Conservation (phyloP, 2,888 invertebrate genomes). For the Ferdinandea cuprea region DNA sequence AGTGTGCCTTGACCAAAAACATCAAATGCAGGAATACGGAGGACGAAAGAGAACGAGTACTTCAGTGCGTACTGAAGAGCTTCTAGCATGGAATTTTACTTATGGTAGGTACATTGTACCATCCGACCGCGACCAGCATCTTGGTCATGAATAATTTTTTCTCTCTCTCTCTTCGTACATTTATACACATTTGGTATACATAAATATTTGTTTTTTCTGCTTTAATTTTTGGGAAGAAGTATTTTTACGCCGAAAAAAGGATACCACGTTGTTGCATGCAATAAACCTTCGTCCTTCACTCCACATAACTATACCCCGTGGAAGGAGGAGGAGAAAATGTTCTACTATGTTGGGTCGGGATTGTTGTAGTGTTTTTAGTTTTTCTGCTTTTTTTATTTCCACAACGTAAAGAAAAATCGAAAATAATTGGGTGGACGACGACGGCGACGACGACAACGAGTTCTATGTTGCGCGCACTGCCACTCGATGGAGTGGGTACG, state of each 20-base stretch:
- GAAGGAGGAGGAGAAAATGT: slow-evolving; percentile 59
- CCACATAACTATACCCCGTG: slow-evolving; percentile 14
- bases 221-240: slow-evolving; percentile 53
- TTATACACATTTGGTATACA: not conserved
- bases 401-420: slow-evolving; percentile 72
- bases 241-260: slow-evolving; percentile 60
- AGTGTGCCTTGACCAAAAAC: slow-evolving; percentile 61
- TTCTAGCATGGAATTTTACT: slow-evolving; percentile 37
- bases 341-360: slow-evolving; percentile 43
- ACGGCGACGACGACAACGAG: slow-evolving; percentile 74
- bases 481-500: slow-evolving; percentile 54
- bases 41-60: slow-evolving; percentile 52
- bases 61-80: slow-evolving; percentile 53
- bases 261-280: slow-evolving; percentile 60
- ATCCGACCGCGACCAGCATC: slow-evolving; percentile 26
- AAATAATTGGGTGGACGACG: slow-evolving; percentile 75
- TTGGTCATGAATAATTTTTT: slow-evolving; percentile 51
- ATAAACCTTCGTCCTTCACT: slow-evolving; percentile 1
- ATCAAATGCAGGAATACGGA: slow-evolving; percentile 53
- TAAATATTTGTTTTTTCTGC: slow-evolving; percentile 25
- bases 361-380: slow-evolving; percentile 55
- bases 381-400: slow-evolving; percentile 25
- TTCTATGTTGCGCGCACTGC: slow-evolving; percentile 38
- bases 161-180: slow-evolving; percentile 24
- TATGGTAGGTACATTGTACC: slow-evolving; percentile 26